phyloP scores from a whole-genome alignment of 1,140 invertebrate species.

The Galendromus occidentalis region DNA sequence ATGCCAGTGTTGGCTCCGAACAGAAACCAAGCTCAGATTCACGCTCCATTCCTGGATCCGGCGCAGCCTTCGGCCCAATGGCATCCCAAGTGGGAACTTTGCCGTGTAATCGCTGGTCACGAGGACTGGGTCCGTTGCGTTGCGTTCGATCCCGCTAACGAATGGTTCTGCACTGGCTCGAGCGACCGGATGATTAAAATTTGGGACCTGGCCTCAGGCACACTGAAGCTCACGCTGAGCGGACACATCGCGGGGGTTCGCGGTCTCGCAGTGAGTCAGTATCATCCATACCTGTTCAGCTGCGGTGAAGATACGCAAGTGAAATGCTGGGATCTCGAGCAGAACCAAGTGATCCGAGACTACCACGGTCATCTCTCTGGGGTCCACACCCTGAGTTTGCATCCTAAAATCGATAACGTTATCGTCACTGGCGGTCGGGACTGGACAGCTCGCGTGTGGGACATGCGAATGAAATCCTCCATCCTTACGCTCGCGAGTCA shows the following conservation, averaged over 20 bases:
- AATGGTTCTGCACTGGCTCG: conserved; percentile 80
- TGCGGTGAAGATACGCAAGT: conserved; percentile 98
- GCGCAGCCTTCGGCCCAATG: conserved; percentile 88
- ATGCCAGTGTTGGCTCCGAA: conserved; percentile 19
- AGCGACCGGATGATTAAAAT: conserved; percentile 97
- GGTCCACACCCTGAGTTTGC: conserved; percentile 76
- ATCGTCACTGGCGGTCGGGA: conserved; percentile 82
- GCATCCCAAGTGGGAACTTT: conserved; percentile 98
- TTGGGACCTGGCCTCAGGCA: conserved; percentile 90
- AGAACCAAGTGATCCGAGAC: conserved; percentile 94
- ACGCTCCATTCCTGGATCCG: conserved; percentile 49
- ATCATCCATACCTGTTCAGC: conserved; percentile 96
- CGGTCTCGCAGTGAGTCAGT: conserved; percentile 70
- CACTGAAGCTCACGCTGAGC: conserved; percentile 86
- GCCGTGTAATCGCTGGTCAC: conserved; percentile 89
- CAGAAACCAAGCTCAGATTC: conserved; percentile 24
- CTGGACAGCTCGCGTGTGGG: conserved; percentile 63
- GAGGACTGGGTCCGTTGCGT: conserved; percentile 94
- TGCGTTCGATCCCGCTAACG: conserved; percentile 90
- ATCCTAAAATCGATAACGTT: conserved; percentile 78
- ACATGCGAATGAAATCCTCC: conserved; percentile 74
- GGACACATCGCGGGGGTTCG: conserved; percentile 94
- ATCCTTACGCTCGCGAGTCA: conserved; percentile 91
- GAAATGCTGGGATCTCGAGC: conserved; percentile 98
- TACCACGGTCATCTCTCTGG: conserved; percentile 98